phyloP scores from a whole-genome alignment of 2,113 vertebrate genomes.

The Felis chaus region DNA sequence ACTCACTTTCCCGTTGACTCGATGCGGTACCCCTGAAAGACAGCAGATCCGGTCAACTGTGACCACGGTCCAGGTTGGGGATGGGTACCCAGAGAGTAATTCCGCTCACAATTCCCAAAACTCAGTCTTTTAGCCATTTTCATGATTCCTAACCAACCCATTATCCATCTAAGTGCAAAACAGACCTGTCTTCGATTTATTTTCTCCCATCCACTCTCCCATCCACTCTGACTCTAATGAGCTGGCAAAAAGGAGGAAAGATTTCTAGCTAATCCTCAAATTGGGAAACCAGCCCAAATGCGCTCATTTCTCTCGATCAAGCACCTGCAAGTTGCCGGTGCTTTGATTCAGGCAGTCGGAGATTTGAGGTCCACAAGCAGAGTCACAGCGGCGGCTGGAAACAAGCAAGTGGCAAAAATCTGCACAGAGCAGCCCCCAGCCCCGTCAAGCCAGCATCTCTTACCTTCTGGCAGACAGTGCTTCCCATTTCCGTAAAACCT shows the following conservation, averaged over 20 bases:
- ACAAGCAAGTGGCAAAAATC: neutral
- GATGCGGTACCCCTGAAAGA: slow-evolving; percentile 91
- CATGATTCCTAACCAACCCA: neutral
- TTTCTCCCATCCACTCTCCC: neutral
- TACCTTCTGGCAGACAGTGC: slow-evolving; percentile 94
- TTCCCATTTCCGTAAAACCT: slow-evolving; percentile 93
- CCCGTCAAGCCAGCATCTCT: neutral
- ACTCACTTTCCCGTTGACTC: slow-evolving; percentile 95
- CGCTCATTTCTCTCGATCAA: neutral
- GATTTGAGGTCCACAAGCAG: neutral
- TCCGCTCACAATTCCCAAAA: neutral
- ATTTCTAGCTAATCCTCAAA: neutral
- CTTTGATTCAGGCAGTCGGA: neutral
- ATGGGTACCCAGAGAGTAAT: neutral
- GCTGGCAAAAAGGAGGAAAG: neutral
- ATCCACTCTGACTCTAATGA: neutral
- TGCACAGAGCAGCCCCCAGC: neutral
- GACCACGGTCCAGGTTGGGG: neutral
- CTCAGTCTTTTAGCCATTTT: neutral
- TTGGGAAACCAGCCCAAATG: neutral
- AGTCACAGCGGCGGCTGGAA: neutral
- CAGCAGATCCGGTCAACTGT: neutral
- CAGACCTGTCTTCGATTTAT: neutral
- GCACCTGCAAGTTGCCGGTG: neutral
- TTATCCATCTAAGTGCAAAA: neutral